Evolutionary conservation across 2,888 invertebrate species (phyloP).

Genomic region (Pelosia muscerda): DNA sequence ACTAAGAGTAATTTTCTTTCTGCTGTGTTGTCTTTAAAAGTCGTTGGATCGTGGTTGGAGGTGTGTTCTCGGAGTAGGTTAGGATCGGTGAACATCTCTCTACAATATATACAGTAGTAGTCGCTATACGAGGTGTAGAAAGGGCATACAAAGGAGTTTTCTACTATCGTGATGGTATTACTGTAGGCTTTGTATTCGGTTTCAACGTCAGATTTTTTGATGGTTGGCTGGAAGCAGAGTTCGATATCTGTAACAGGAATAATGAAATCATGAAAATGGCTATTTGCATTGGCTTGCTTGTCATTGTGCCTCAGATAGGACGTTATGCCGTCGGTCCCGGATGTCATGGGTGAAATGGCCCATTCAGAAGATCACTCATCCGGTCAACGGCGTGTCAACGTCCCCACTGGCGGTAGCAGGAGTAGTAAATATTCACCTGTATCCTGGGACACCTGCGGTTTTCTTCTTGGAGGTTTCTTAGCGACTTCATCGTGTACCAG

Average conservation of each 20-base stretch:
- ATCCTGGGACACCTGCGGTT: not conserved
- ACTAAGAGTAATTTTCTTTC: slow-evolving; percentile 68
- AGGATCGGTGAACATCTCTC: slow-evolving; percentile 72
- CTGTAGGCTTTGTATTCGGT: slow-evolving; percentile 58
- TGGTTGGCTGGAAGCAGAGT: slow-evolving; percentile 13
- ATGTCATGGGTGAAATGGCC: not conserved
- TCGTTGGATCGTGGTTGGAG: slow-evolving; percentile 64
- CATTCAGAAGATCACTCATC: not conserved
- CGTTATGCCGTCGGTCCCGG: too few relatives aligned
- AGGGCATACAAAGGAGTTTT: slow-evolving; percentile 74
- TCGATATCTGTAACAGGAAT: slow-evolving; percentile 43
- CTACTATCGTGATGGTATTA: slow-evolving; percentile 68
- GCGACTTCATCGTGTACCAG: not conserved
- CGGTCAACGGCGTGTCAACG: too few relatives aligned
- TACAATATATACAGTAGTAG: slow-evolving; percentile 72
- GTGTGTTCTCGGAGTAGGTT: slow-evolving; percentile 70
- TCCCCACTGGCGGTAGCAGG: too few relatives aligned
- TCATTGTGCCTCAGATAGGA: too few relatives aligned
- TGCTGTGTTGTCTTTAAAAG: slow-evolving; percentile 61
- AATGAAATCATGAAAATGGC: too few relatives aligned
- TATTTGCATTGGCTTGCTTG: too few relatives aligned
- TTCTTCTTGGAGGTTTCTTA: slow-evolving; percentile 3
- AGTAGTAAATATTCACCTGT: not conserved
- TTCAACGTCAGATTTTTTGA: slow-evolving; percentile 56
- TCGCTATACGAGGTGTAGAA: slow-evolving; percentile 75